Evolutionary conservation across 2,888 invertebrate species (phyloP), one percentile per base, ranked within the genome.

Genomic region (Monochamus alternatus): DNA sequence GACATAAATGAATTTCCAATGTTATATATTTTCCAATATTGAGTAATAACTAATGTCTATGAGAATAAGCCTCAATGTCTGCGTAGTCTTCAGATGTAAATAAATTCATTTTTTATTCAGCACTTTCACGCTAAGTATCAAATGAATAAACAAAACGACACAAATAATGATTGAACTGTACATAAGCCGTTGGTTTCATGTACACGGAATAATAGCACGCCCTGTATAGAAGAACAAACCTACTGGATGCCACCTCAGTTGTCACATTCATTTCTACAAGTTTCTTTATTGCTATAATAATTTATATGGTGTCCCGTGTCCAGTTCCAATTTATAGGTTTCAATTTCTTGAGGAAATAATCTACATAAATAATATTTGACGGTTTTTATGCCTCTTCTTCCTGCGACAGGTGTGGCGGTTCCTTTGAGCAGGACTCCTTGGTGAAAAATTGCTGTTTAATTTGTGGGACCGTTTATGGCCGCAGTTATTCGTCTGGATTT

Each of bases 211-310:
- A 4, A 4, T 5, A 38, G 5, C 3, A 38, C 38, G 5, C 5
- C 38, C 38, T 38, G 38, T 5, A 38, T 55, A n/a, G 14, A 7
- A 55, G 55, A 3, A 55, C 14, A 55, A 4, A 14, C 76, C 58
- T 70, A 63, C 60, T 73, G 74, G 75, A 73, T 66, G 75, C 62
- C 64, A 60, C n/a, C n/a, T 38, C 73, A 74, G 62, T 51, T 58
- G 43, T 58, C 72, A 22, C 73, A 70, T 76, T 78, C 66, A 58
- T 75, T 65, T 69, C 30, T 70, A 65, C 59, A 30, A 43, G 59
- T 67, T 73, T 66, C 30, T 69, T 60, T 59, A 69, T 69, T 60
- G 59, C 47, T 71, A 38, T 71, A 63, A 30, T 51, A 63, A 60
- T 63, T 62, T 63, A 38, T 71, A 52, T 52, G 52, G 63, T 71